Base-by-base conservation (phyloP, 2,888 invertebrate species). In the Andrena bucephala region DNA sequence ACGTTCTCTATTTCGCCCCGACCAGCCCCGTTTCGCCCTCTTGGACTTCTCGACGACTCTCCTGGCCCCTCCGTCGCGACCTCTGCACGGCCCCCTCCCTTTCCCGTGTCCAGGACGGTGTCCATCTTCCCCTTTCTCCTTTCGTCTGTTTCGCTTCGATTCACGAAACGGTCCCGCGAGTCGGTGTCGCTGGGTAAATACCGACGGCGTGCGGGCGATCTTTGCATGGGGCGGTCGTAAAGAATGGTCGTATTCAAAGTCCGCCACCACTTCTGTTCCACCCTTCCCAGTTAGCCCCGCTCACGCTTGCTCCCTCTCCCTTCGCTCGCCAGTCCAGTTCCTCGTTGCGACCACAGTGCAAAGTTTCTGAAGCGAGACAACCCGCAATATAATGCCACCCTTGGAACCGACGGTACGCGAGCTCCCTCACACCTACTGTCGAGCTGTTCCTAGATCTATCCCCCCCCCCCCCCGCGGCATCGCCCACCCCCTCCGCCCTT, bases 351-450 rank as follows among this genome's bases (percentile, higher is more conserved):
- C 92, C 92, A 89, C 91, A 91, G 91, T 90, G 90, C 91, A 92
- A 93, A 93, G 92, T 93, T 93, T 92, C 91, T 89, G 87, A 91
- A 92, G 90, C 92, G 92, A 92, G 90, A 92, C 93, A 90, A 92
- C 90, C 92, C 91, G 89, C 92, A 92, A 92, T 93, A 92, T 92
- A 93, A 92, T 91, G 89, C 92, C 87, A 88, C 90, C 86, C 87
- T 88, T 85, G 85, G 86, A 86, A 65, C 70, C 81, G 65, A 76
- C 82, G 82, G 48, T 70, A 80, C 84, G 77, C 74, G 69, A 76
- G 75, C 70, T 66, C 27, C 48, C 72, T 72, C 83, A 27, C 87
- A 71, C 79, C 70, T 76, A n/a, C 24, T 24, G 36, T 33, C 36
- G 6, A 16, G 7, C 69, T 57, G 16, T 52, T 50, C 60, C 60